phyloP scores from a whole-genome alignment of 2,888 invertebrate genomes.

The Eupithecia inturbata region DNA sequence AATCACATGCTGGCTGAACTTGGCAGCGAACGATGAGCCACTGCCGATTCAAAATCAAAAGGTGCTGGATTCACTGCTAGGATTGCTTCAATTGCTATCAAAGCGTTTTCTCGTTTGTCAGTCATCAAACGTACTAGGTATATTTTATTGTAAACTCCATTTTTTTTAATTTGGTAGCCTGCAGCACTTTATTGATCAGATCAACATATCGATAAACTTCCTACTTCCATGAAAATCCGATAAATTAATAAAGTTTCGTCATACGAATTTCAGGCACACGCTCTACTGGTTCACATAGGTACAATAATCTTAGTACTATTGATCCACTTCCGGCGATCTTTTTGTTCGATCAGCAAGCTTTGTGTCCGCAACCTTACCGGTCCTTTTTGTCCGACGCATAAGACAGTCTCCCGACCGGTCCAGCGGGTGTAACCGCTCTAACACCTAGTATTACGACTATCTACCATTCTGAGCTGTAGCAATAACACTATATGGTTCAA shows the following conservation, averaged over 20 bases:
- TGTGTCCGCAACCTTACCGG: slow-evolving; percentile 37
- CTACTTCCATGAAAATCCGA: background rate
- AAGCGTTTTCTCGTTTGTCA: background rate
- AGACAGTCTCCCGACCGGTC: slow-evolving; percentile 52
- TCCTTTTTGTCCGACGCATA: slow-evolving; percentile 33
- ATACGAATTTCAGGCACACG: background rate
- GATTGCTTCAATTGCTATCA: background rate
- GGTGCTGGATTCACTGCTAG: background rate
- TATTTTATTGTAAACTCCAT: background rate
- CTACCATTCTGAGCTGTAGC: slow-evolving; percentile 31
- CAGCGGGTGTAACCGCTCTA: slow-evolving; percentile 45
- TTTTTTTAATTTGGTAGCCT: background rate
- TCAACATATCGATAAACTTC: background rate
- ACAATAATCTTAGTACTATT: background rate
- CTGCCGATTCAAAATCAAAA: slow-evolving; percentile 1
- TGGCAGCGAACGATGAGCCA: slow-evolving; percentile 6
- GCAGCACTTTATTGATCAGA: background rate
- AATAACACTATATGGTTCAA: slow-evolving; percentile 53
- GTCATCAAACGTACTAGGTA: background rate
- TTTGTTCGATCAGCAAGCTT: slow-evolving; percentile 7
- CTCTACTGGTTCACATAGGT: background rate
- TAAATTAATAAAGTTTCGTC: background rate
- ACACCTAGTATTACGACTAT: slow-evolving; percentile 24
- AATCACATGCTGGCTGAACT: slow-evolving; percentile 35
- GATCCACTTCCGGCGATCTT: slow-evolving; percentile 1